A percentile compares a stretch with the other conserved stretches of the same genome.
Conservation (phyloP, 2,797 vertebrate species). For the Microctenopoma stevenorrisi region DNA sequence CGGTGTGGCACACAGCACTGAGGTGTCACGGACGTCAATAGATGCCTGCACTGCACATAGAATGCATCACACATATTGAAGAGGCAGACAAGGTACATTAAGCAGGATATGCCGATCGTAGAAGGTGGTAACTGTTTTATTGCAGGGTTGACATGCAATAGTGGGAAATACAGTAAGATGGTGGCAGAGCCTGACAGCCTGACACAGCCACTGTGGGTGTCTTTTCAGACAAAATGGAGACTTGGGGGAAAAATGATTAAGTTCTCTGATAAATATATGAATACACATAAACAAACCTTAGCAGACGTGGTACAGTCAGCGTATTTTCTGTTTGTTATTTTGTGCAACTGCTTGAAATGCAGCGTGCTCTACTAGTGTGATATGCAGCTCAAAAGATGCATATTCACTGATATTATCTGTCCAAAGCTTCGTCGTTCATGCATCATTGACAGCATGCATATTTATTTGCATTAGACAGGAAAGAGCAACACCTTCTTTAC, state of each 20-base stretch:
- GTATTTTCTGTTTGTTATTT: slow-evolving; percentile 41
- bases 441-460: slow-evolving; percentile 13
- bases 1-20: background rate
- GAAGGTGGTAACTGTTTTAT: slow-evolving; percentile 1
- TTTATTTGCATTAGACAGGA: slow-evolving; percentile 11
- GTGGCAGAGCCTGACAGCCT: slow-evolving; percentile 7
- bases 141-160: background rate
- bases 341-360: slow-evolving; percentile 60
- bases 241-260: background rate
- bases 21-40: background rate
- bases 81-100: background rate
- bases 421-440: slow-evolving; percentile 18
- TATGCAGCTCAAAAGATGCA: slow-evolving; percentile 37
- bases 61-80: background rate
- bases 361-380: slow-evolving; percentile 51
- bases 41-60: background rate
- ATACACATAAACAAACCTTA: background rate
- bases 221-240: background rate
- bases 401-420: slow-evolving; percentile 41
- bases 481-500: slow-evolving; percentile 12
- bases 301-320: slow-evolving; percentile 14
- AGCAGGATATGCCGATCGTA: slow-evolving; percentile 1
- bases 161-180: background rate
- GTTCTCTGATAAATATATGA: slow-evolving; percentile 11
- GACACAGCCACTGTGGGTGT: background rate